These are phyloP conservation scores for Himantopus leucocephalus DNA, from an alignment of 2,113 vertebrate species.

Conservation along the genomic window DNA sequence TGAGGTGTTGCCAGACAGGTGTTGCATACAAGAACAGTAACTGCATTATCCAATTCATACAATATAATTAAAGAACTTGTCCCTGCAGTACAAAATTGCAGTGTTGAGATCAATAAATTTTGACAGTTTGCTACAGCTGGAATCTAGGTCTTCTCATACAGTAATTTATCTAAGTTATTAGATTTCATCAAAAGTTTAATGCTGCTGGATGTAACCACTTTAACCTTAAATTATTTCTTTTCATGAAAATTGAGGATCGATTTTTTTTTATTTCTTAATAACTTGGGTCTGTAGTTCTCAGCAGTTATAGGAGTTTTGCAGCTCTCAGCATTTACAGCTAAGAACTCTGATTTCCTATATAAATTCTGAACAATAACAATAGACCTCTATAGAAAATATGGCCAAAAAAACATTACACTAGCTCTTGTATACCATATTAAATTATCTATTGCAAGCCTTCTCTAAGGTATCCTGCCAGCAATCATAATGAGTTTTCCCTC, in stretches of 20 bases:
- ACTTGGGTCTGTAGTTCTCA: neutral
- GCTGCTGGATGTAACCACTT: neutral
- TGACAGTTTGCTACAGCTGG: neutral
- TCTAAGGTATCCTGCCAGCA: neutral
- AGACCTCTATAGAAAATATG: neutral
- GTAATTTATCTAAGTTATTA: neutral
- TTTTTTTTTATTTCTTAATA: constrained; percentile 4
- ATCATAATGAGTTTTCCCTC: neutral
- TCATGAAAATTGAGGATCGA: neutral
- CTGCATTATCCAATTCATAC: neutral
- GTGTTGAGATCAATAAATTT: neutral
- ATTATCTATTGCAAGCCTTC: neutral
- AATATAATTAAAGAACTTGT: neutral
- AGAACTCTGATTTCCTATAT: neutral
- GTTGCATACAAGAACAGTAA: neutral
- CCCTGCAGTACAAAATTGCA: neutral
- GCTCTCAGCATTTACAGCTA: neutral
- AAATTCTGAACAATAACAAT: neutral
- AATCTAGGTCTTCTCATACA: neutral
- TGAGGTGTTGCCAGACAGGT: neutral
- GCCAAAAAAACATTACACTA: neutral
- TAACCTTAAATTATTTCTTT: constrained; percentile 2
- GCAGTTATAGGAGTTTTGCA: neutral
- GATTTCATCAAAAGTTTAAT: neutral
- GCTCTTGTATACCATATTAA: neutral